Percentiles rank a stretch among this genome's conserved stretches.
Evolutionary conservation across 2,888 invertebrate genomes (phyloP).

Genomic region (Stenurella melanura): DNA sequence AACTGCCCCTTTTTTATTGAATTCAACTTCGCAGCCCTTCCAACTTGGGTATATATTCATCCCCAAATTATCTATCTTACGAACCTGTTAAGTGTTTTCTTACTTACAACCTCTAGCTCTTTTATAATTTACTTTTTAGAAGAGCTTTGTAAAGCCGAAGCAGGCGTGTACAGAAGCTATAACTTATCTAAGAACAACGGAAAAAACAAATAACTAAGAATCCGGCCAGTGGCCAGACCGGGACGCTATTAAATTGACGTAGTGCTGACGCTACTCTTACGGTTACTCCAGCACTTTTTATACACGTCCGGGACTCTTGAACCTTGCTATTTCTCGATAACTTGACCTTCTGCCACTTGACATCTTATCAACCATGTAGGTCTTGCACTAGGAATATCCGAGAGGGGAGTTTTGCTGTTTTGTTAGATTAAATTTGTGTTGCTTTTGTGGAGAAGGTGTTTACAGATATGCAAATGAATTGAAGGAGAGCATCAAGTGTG

Average conservation of each 20-base stretch:
- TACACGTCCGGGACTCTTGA: conserved; percentile 31
- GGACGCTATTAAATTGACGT: conserved; percentile 65
- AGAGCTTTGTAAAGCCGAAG: conserved; percentile 18
- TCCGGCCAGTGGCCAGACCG: conserved; percentile 59
- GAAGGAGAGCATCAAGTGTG: no score
- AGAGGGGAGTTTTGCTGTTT: no score
- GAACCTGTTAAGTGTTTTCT: conserved; percentile 20
- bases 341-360: conserved; percentile 7
- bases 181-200: conserved; percentile 62
- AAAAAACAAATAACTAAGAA: conserved; percentile 65
- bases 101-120: conserved; percentile 1
- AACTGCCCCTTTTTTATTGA: not conserved
- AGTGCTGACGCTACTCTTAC: conserved; percentile 61
- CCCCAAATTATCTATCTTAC: not conserved
- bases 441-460: no score
- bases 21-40: not conserved
- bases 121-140: conserved; percentile 31
- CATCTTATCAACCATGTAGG: conserved; percentile 15
- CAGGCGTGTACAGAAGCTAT: conserved; percentile 65
- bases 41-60: not conserved
- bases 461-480: no score
- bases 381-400: no score
- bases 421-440: no score
- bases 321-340: conserved; percentile 31
- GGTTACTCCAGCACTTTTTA: conserved; percentile 41